Base-by-base conservation (phyloP, 2,888 invertebrate genomes). In the Timandra comae region DNA sequence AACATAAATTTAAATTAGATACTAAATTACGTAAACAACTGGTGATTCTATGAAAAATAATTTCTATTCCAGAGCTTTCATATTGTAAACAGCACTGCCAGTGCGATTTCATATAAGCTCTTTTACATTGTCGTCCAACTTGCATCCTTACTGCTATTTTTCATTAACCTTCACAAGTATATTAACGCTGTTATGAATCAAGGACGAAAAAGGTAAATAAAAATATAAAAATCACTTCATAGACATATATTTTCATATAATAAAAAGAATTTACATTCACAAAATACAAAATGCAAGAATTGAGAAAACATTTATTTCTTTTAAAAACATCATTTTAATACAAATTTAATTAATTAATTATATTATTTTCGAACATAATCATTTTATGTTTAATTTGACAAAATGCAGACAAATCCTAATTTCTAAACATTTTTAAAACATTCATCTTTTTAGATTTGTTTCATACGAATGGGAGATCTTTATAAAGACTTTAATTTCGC, bases 381-480 rank as follows among this genome's bases (percentile, higher is more conserved):
- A 56, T 52, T 60, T 59, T 59, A 57, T 50, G 56, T 54, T 56
- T 63, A 63, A 51, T 48, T 59, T 49, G 51, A 52, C 42, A 62
- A 44, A 53, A 49, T 54, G 53, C 55, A 47, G 49, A 51, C 48
- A 55, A 52, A 48, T 54, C 54, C 52, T 63, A 60, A 65, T 61
- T 48, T 52, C 63, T 62, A 62, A 49, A 66, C 56, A 69, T 67
- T 61, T 68, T 58, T 60, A 41, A n/a, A 49, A 61, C 46, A 46
- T 54, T 41, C 42, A 48, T 53, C 53, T 53, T 54, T 54, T 49
- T 50, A 60, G 40, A 47, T 54, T 47, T 53, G 48, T 56, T 53
- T 66, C 73, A 81, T 75, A 66, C 56, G 57, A 56, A 64, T 63
- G 66, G 61, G 84, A 84, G 82, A 84, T 84, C 82, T 61, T 10